A percentile compares a stretch with the other conserved stretches of the same genome.
phyloP scores from a whole-genome alignment of 1,140 invertebrate species.

The Eriocheir sinensis region DNA sequence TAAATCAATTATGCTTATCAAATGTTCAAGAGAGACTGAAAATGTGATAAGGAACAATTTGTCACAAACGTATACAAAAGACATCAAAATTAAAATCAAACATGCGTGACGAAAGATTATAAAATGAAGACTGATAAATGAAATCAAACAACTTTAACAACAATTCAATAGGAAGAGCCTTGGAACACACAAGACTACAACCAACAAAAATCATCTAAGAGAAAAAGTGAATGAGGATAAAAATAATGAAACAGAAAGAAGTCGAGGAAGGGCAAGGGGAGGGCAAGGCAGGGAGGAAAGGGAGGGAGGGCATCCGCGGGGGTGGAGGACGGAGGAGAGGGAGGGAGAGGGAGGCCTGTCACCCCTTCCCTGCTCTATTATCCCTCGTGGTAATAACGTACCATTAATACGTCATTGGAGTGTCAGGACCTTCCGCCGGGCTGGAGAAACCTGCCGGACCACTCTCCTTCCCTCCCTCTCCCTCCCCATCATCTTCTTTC shows the following conservation, averaged over 20 bases:
- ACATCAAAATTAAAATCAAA: background rate
- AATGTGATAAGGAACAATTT: background rate
- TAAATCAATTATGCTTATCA: background rate
- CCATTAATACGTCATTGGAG: conserved; percentile 59
- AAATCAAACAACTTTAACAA: background rate
- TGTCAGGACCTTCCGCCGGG: conserved; percentile 57
- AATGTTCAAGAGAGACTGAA: background rate
- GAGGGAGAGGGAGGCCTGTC: background rate
- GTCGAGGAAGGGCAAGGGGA: background rate
- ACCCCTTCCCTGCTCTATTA: conserved; percentile 41
- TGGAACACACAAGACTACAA: background rate
- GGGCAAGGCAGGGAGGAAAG: background rate
- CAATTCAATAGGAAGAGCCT: too few species aligned
- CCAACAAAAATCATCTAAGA: background rate
- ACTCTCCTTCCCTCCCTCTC: background rate
- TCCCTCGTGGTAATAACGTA: conserved; percentile 55
- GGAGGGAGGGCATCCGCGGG: background rate
- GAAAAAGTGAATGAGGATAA: background rate
- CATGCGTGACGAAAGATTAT: background rate
- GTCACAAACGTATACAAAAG: background rate
- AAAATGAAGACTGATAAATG: background rate
- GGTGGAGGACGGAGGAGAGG: background rate
- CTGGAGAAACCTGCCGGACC: background rate
- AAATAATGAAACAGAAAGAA: background rate
- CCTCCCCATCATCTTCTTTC: background rate